A percentile compares a stretch with the other conserved stretches of the same genome.
phyloP scores from a whole-genome alignment of 2,113 vertebrate species.

The Pteropus alecto region DNA sequence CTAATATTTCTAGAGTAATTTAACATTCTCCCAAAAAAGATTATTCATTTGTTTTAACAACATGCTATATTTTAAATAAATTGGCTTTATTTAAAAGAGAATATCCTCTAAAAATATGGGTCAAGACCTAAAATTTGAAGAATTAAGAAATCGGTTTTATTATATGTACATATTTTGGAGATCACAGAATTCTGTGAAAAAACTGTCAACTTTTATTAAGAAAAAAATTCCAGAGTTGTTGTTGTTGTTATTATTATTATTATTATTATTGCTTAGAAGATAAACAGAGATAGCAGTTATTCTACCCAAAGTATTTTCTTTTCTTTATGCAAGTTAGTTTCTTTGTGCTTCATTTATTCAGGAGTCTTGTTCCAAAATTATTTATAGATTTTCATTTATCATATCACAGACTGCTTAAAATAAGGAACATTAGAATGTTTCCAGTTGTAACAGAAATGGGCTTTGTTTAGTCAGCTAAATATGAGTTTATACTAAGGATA shows the following conservation, averaged over 20 bases:
- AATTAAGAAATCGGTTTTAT: background rate
- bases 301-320: background rate
- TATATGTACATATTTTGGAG: background rate
- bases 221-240: background rate
- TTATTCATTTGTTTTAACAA: background rate
- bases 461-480: background rate
- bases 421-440: background rate
- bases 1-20: background rate
- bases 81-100: background rate
- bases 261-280: background rate
- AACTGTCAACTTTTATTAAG: background rate
- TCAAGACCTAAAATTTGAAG: background rate
- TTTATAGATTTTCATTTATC: background rate
- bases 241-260: background rate
- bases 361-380: background rate
- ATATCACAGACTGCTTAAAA: background rate
- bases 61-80: background rate
- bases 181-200: background rate
- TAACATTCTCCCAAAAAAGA: background rate
- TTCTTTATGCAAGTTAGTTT: background rate
- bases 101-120: background rate
- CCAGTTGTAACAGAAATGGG: background rate
- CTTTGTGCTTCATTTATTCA: background rate
- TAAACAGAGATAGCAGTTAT: background rate
- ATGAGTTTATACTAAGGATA: background rate